Evolutionary conservation across 2,113 vertebrate species (phyloP).

Genomic region (Malurus melanocephalus): DNA sequence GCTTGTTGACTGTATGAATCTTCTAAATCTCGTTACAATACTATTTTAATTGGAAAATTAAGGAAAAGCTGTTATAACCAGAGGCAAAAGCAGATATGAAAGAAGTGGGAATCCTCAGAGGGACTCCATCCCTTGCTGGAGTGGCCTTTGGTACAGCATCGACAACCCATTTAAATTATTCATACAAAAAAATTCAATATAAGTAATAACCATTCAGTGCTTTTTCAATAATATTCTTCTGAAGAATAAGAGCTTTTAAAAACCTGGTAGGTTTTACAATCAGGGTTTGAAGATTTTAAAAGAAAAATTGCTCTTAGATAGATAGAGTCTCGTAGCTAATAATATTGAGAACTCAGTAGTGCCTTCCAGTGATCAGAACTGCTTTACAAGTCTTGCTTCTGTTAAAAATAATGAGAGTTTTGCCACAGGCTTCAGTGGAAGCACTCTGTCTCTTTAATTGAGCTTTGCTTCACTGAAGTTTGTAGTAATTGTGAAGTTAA

Average conservation of each 20-base stretch:
- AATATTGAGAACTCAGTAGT: background rate
- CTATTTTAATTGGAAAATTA: slow-evolving; percentile 48
- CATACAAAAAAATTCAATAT: background rate
- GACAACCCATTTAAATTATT: slow-evolving; percentile 13
- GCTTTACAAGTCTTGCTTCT: slow-evolving; percentile 5
- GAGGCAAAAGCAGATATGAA: slow-evolving; percentile 11
- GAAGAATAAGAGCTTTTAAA: background rate
- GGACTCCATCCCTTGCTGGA: background rate
- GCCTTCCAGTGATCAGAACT: background rate
- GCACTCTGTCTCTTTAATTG: slow-evolving; percentile 6
- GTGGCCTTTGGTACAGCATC: background rate
- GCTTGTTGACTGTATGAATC: background rate
- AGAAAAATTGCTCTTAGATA: background rate
- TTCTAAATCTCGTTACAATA: background rate
- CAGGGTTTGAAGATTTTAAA: background rate
- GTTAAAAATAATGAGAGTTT: slow-evolving; percentile 40
- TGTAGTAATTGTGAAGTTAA: slow-evolving; percentile 17
- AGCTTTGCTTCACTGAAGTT: slow-evolving; percentile 8
- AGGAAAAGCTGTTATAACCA: slow-evolving; percentile 26
- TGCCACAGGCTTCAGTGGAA: background rate
- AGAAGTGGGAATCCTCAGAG: background rate
- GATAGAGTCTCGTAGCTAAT: background rate
- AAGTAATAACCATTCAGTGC: background rate
- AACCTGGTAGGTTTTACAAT: background rate
- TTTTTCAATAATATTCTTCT: background rate